These are phyloP conservation scores for Lutraria rhynchaena DNA, from an alignment of 1,140 invertebrate genomes.

Conservation along the genomic window DNA sequence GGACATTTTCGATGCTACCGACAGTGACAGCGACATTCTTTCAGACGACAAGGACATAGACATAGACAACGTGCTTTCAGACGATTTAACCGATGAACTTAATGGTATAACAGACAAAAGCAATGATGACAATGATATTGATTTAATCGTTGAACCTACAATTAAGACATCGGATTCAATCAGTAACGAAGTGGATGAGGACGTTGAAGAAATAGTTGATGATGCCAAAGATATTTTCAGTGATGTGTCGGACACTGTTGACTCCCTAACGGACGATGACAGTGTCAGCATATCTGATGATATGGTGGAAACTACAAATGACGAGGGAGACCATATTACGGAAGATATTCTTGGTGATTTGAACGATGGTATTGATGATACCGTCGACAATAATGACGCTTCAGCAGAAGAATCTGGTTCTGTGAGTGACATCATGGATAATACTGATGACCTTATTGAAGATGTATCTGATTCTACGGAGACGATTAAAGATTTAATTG, in stretches of 20 bases:
- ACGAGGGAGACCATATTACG: background rate
- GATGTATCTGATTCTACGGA: background rate
- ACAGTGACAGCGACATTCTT: background rate
- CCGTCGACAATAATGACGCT: no score
- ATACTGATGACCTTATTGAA: background rate
- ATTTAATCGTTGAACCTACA: background rate
- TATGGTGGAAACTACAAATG: background rate
- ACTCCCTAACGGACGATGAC: background rate
- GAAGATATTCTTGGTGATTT: background rate
- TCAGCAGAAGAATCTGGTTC: no score
- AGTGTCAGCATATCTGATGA: constrained; percentile 6
- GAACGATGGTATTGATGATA: background rate
- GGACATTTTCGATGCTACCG: background rate
- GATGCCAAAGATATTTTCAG: background rate
- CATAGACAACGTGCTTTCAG: background rate
- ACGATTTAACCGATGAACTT: background rate
- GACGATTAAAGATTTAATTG: background rate
- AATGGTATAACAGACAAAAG: background rate
- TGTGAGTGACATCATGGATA: background rate
- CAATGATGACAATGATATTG: no score
- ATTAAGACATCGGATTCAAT: background rate
- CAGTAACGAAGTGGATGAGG: background rate
- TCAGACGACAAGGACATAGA: background rate
- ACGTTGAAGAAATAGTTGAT: background rate
- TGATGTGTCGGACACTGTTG: background rate